phyloP scores from a whole-genome alignment of 2,888 invertebrate species.

The Xiphydria camelus region DNA sequence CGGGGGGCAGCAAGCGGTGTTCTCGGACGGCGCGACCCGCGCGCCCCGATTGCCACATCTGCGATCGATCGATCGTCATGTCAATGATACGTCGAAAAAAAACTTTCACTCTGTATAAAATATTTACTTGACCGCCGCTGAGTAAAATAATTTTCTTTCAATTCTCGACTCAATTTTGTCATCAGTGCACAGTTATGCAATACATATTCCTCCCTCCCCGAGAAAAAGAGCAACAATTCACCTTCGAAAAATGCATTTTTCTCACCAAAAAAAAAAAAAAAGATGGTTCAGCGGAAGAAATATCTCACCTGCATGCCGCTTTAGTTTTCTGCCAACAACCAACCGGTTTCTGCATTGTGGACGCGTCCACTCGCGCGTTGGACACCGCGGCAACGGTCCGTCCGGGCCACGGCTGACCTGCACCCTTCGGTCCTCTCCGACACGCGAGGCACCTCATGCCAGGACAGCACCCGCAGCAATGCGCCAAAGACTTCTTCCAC shows the following conservation, averaged over 20 bases:
- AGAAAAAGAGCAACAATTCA: neutral
- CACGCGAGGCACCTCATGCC: conserved; percentile 50
- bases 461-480: conserved; percentile 13
- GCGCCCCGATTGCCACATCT: conserved; percentile 40
- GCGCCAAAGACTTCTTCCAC: conserved; percentile 34
- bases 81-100: neutral
- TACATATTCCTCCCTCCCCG: too few relatives aligned
- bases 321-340: conserved; percentile 41
- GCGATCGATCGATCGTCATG: conserved; percentile 33
- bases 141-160: too few relatives aligned
- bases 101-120: too few relatives aligned
- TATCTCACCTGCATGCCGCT: conserved; percentile 46
- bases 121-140: neutral
- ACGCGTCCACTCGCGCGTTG: neutral
- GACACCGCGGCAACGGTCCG: conserved; percentile 19
- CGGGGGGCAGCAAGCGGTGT: conserved; percentile 43
- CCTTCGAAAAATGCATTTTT: neutral
- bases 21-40: conserved; percentile 45
- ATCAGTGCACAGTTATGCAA: too few relatives aligned
- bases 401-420: conserved; percentile 41
- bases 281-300: conserved; percentile 2
- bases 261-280: neutral
- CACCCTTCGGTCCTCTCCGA: conserved; percentile 45
- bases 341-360: neutral
- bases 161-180: too few relatives aligned